Conservation (phyloP, 2,797 vertebrate species). For the Pelobates cultripes region DNA sequence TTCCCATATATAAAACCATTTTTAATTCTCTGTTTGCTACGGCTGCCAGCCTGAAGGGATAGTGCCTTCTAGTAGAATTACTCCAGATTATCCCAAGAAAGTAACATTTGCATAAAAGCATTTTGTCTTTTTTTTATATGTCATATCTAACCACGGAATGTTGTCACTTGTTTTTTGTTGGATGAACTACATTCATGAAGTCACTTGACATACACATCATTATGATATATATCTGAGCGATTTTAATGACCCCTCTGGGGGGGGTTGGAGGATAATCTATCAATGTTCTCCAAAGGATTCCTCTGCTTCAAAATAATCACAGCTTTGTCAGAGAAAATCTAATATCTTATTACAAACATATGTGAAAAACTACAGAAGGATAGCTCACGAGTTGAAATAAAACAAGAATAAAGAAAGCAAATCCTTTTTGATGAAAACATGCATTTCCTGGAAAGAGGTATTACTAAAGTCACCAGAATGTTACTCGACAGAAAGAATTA, state of each 20-base stretch:
- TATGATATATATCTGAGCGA: slow-evolving; percentile 31
- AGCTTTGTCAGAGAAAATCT: slow-evolving; percentile 9
- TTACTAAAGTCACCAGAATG: background rate
- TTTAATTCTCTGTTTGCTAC: slow-evolving; percentile 83
- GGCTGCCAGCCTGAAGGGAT: slow-evolving; percentile 79
- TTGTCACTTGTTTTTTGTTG: slow-evolving; percentile 65
- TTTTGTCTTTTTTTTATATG: slow-evolving; percentile 70
- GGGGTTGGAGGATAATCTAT: background rate
- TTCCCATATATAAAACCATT: slow-evolving; percentile 81
- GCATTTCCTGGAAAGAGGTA: background rate
- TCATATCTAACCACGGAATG: slow-evolving; percentile 74
- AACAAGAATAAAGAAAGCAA: background rate
- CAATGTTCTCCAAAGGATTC: slow-evolving; percentile 4
- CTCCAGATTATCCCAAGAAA: slow-evolving; percentile 82
- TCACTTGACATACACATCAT: slow-evolving; percentile 39
- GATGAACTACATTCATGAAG: slow-evolving; percentile 59
- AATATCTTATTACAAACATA: slow-evolving; percentile 17
- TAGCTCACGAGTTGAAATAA: background rate
- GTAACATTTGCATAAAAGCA: slow-evolving; percentile 82
- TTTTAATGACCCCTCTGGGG: slow-evolving; percentile 19
- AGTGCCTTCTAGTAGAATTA: slow-evolving; percentile 80
- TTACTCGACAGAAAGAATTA: slow-evolving; percentile 19
- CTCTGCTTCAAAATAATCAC: background rate
- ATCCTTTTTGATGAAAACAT: background rate
- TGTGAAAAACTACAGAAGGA: background rate